Evolutionary conservation across 2,797 vertebrate genomes (phyloP), one percentile per base, ranked within the genome.

Genomic region (Allobates femoralis): DNA sequence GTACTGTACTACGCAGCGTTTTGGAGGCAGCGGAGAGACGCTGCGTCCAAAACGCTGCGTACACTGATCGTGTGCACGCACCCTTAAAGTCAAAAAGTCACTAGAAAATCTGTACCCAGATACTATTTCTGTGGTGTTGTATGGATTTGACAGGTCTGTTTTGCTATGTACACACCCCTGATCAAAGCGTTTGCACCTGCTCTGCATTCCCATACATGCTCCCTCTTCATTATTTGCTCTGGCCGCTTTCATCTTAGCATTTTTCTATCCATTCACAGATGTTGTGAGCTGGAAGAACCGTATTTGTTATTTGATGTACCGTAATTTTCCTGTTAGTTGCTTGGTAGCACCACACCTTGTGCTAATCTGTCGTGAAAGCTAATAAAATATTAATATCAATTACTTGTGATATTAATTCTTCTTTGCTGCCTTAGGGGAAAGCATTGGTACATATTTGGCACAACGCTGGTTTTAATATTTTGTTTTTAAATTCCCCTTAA

Each of bases 311-410:
- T 74, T 86, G 64, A 86, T 86, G 26, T n/a, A n/a, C n/a, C n/a
- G n/a, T 67, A n/a, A 58, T 80, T 85, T 66, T 77, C 30, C 51
- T 30, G 26, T 80, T 30, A 60, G 74, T 87, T 71, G 37, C 53
- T n/a, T 53, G 32, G 79, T 60, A 56, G 77, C 80, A 41, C 85
- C 80, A 83, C 85, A 87, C 85, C 80, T 56, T 83, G 53, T 83
- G 50, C 73, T 82, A 82, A 86, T 75, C 46, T 77, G 60, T 18
- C 77, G 71, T 82, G 73, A 82, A 86, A 62, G 79, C 79, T 87
- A 67, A 46, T 87, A 78, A 85, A 87, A 82, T 83, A 87, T 87
- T 87, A 12, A 87, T 87, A 69, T 62, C 46, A 83, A 87, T 78
- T 83, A 83, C 85, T 41, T 56, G 34, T n/a, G 14, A 37, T 78